Base-by-base conservation (phyloP, 2,888 invertebrate species). In the Amphiduros pacificus region DNA sequence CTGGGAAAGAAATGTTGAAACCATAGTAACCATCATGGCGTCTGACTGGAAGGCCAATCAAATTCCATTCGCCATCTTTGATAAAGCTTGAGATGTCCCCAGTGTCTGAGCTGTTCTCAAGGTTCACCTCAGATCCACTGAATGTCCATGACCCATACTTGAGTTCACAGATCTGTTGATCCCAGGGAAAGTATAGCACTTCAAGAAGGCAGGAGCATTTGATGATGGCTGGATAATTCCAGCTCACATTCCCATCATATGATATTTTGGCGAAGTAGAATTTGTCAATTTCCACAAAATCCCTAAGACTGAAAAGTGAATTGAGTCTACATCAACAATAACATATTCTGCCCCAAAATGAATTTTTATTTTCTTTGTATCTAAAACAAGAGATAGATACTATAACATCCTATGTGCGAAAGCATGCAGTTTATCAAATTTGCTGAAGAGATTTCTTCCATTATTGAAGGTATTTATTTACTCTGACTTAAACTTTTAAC, bases 81-180 rank as follows among this genome's bases (percentile, higher is more conserved):
- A 54, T 48, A 31, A 58, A 62, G n/a, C 3, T 27, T 2, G 17
- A 14, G 6, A 48, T 17, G 53, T 62, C 62, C 1, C 53, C 62
- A 22, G 50, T 11, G 17, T 24, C 40, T 6, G 26, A 11, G 17
- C n/a, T 44, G 17, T 61, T 48, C 1, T 63, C 58, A 9, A 80
- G 67, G 63, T 76, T 74, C n/a, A 80, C 52, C 58, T 78, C 76
- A 2, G 70, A 61, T 17, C 68, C 94, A 84, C 94, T 94, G 27
- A 31, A 61, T 9, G 56, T 36, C 60, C 60, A 60, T 3, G 60
- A 60, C 3, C 60, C 60, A 32, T 56, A 61, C n/a, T 36, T 55
- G 26, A 60, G 54, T 4, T 9, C 22, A 52, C 63, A 63, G 11
- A 20, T 27, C 41, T 63, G 63, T 51, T 56, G 41, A 20, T 56